A percentile compares a stretch with the other conserved stretches of the same genome.
phyloP scores from a whole-genome alignment of 1,140 invertebrate species.

The Drosophila kurseongensis region DNA sequence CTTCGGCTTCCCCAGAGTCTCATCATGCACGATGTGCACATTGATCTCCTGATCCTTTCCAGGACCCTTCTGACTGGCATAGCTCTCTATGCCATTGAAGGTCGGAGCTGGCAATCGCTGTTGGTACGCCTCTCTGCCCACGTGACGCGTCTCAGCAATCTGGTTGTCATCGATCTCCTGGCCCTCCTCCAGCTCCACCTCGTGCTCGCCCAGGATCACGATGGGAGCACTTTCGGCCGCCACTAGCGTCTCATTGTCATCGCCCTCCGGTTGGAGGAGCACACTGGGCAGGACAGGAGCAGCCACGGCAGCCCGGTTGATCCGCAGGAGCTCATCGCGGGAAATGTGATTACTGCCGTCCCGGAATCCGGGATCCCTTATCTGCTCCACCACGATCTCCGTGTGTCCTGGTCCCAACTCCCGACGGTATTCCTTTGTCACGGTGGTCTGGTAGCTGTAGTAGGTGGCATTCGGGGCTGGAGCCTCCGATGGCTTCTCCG shows the following conservation, averaged over 20 bases:
- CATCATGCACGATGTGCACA: slow-evolving; percentile 70
- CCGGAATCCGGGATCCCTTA: slow-evolving; percentile 38
- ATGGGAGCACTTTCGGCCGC: slow-evolving; percentile 73
- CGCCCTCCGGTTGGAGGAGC: slow-evolving; percentile 52
- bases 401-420: slow-evolving; percentile 72
- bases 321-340: slow-evolving; percentile 67
- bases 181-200: slow-evolving; percentile 60
- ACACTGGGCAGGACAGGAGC: slow-evolving; percentile 76
- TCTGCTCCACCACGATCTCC: slow-evolving; percentile 75
- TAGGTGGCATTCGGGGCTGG: slow-evolving; percentile 47
- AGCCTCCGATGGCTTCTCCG: not conserved
- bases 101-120: slow-evolving; percentile 37
- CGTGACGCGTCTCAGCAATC: slow-evolving; percentile 68
- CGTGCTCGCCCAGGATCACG: slow-evolving; percentile 70
- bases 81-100: slow-evolving; percentile 48
- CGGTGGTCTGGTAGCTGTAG: slow-evolving; percentile 68
- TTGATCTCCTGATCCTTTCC: slow-evolving; percentile 68
- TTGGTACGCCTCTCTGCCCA: slow-evolving; percentile 57
- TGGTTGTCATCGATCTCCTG: slow-evolving; percentile 70
- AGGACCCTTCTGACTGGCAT: slow-evolving; percentile 53
- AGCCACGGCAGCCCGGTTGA: slow-evolving; percentile 72
- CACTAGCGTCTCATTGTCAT: slow-evolving; percentile 61
- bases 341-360: slow-evolving; percentile 73
- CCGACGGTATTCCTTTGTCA: slow-evolving; percentile 70
- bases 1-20: slow-evolving; percentile 25